Conservation (phyloP, 2,888 invertebrate species). For the Mimachlamys varia region DNA sequence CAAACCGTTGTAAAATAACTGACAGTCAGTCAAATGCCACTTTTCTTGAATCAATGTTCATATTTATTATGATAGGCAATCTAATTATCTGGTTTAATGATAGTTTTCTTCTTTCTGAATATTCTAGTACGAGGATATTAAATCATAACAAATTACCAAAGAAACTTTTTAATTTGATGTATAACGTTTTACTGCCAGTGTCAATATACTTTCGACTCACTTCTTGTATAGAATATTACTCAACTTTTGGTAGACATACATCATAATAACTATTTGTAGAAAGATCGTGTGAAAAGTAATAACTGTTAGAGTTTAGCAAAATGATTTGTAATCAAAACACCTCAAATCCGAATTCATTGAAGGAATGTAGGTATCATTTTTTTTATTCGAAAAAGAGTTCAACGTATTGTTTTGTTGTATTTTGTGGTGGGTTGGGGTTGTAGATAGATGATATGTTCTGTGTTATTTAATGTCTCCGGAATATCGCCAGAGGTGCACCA, state of each 20-base stretch:
- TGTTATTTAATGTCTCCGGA: no score
- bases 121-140: neutral
- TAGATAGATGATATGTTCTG: no score
- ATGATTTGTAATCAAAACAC: no score
- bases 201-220: neutral
- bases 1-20: neutral
- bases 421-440: no score
- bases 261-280: neutral
- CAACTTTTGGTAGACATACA: neutral
- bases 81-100: neutral
- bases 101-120: neutral
- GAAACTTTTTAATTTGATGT: neutral
- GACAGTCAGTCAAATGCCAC: neutral
- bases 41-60: neutral
- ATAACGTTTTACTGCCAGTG: neutral
- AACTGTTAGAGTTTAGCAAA: no score
- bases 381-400: no score
- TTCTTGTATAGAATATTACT: neutral
- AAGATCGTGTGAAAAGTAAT: no score
- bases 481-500: no score
- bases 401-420: no score
- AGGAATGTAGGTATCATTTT: no score
- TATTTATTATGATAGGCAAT: constrained; percentile 1
- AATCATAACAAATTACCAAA: neutral
- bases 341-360: no score